Evolutionary conservation across 2,888 invertebrate genomes (phyloP), one percentile per base, ranked within the genome.

Genomic region (Pherbina coryleti): DNA sequence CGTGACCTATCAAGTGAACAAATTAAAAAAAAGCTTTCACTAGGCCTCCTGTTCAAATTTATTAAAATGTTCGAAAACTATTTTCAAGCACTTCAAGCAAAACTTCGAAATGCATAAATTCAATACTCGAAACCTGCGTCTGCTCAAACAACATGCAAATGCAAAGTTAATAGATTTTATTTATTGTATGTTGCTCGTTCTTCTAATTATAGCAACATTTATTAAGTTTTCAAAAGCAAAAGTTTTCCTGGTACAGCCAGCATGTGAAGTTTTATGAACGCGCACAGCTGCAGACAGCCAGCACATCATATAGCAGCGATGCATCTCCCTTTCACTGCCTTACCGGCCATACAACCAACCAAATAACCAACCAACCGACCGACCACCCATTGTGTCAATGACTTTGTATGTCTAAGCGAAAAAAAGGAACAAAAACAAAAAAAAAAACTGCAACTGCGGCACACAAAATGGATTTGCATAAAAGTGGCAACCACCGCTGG

Each of bases 331-430:
- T 19, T 28, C 64, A 17, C 34, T n/a, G 34, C 17, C n/a, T 44
- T 11, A 8, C 8, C 7, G 37, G 8, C 14, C 44, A 44, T 11
- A 11, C 44, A 44, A 44, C 11, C 44, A 44, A 44, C 44, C 44
- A 44, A 14, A 2, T 14, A 14, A 44, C 44, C 14, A 11, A 14
- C 44, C 44, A 7, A 44, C 44, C 69, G 2, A 44, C 69, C 28
- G 67, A 67, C 44, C 44, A 44, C 67, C 67, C 22, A 44, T n/a
- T n/a, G 67, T 37, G 67, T 44, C 69, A 51, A 69, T 69, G 69
- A 51, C 67, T 37, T 44, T 44, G 44, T 44, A 67, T 19, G 44
- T 34, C 49, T 34, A 14, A 49, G 34, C n/a, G 11, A 67, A 28
- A 25, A 22, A 60, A 25, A 5, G n/a, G 5, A 14, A 28, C 25